These are phyloP conservation scores for Drymonia ruficornis DNA, from an alignment of 2,888 invertebrate species.

Conservation along the genomic window DNA sequence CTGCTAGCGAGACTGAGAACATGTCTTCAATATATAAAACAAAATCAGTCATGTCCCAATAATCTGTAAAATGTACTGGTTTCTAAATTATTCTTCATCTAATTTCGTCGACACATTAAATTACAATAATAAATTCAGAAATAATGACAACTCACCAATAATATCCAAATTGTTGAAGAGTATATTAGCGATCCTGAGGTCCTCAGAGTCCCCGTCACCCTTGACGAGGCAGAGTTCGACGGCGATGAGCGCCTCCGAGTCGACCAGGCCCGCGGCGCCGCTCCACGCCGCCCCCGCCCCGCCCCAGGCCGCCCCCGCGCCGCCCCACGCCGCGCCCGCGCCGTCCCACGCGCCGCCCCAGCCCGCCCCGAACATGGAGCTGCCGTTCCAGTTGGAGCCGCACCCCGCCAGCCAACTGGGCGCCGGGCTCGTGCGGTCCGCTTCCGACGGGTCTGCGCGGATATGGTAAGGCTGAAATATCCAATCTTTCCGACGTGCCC, in stretches of 20 bases:
- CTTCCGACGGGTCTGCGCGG: slow-evolving; percentile 37
- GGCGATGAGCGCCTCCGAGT: slow-evolving; percentile 92
- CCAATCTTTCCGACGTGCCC: too few relatives aligned
- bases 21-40: too few relatives aligned
- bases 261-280: slow-evolving; percentile 89
- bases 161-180: slow-evolving; percentile 97
- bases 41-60: too few relatives aligned
- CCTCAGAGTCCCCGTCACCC: slow-evolving; percentile 79
- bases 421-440: slow-evolving; percentile 52
- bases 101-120: too few relatives aligned
- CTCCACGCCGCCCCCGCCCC: slow-evolving; percentile 55
- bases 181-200: slow-evolving; percentile 91
- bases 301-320: slow-evolving; percentile 74
- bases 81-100: too few relatives aligned
- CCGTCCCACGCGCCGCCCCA: slow-evolving; percentile 85
- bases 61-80: too few relatives aligned
- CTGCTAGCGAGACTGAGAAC: too few relatives aligned
- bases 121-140: too few relatives aligned
- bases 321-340: slow-evolving; percentile 87
- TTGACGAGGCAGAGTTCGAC: slow-evolving; percentile 76
- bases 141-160: slow-evolving; percentile 87
- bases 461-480: background rate
- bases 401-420: slow-evolving; percentile 49
- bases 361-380: slow-evolving; percentile 74
- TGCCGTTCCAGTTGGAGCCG: slow-evolving; percentile 44